Base-by-base conservation (phyloP, 2,113 vertebrate genomes). In the Saccopteryx bilineata region DNA sequence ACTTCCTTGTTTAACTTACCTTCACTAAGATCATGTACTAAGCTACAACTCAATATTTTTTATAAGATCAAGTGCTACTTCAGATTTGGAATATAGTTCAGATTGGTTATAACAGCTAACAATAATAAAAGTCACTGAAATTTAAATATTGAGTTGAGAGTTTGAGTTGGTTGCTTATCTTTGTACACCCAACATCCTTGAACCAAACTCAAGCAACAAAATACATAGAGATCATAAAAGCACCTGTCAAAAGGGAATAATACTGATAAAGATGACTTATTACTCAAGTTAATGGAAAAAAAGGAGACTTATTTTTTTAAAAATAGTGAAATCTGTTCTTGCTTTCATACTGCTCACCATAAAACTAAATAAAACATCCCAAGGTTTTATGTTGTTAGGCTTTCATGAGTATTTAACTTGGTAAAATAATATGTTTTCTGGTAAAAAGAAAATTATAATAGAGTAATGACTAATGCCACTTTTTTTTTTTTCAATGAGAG, bases 291-390 rank as follows among this genome's bases (percentile, higher is more conserved):
- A 91, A 72, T 86, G 50, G 48, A 79, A 69, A 69, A 88, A 95
- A 71, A 76, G 5, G 50, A 87, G 31, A 39, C 48, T 54, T 78
- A 72, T 66, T 90, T 89, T 60, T 66, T 52, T 39, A 5, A 79
- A 83, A 72, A 7, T 69, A 71, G 60, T 86, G n/a, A 81, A 92
- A 89, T 83, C 2, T 19, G 79, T 84, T 92, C 18, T 65, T 90
- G 46, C 75, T 84, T 75, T 90, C 52, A 83, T 79, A 90, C 69
- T 26, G 18, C 28, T 94, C 13, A 71, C 5, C 91, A 28, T 68
- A 87, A 81, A 95, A 87, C 92, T n/a, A 92, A 71, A n/a, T 56
- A 74, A 94, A 91, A 85, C 3, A 52, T 13, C 80, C 54, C 56
- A 75, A 48, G 76, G 33, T 94, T 71, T 24, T 88, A 65, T 54